Conservation (phyloP, 2,113 vertebrate species). For the Colinus virginianus region DNA sequence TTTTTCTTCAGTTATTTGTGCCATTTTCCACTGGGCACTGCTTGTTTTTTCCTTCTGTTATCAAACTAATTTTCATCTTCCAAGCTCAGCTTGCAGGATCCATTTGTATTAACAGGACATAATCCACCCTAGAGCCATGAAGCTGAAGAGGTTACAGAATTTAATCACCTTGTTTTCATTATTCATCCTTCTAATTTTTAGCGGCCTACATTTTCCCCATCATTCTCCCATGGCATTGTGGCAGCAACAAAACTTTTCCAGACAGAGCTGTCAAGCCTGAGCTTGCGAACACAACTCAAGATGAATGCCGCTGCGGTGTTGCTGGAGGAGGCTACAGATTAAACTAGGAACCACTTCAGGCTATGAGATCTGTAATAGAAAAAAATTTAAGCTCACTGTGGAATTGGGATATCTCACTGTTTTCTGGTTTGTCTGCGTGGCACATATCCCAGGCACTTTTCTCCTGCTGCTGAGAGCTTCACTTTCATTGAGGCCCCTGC, state of each 20-base stretch:
- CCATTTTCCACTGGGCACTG: background rate
- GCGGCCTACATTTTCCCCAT: background rate
- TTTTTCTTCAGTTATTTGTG: background rate
- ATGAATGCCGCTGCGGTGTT: background rate
- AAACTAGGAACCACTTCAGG: background rate
- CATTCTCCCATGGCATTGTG: slow-evolving; percentile 33
- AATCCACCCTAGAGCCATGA: slow-evolving; percentile 29
- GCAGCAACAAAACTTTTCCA: slow-evolving; percentile 36
- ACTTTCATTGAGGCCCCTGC: background rate
- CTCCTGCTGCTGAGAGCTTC: background rate
- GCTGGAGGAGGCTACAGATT: background rate
- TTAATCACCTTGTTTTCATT: slow-evolving; percentile 59
- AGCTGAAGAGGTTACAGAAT: slow-evolving; percentile 36
- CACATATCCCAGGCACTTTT: background rate
- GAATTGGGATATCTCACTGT: background rate
- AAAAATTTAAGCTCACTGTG: background rate
- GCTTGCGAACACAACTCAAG: background rate
- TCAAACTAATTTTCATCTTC: background rate
- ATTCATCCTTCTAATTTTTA: slow-evolving; percentile 53
- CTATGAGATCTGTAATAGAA: background rate
- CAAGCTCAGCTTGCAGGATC: background rate
- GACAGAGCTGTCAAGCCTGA: background rate
- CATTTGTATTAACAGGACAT: background rate
- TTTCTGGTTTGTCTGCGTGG: background rate
- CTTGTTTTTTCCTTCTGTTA: background rate